These are phyloP conservation scores for Pongo abelii DNA, from an alignment of 2,113 vertebrate genomes.

Conservation along the genomic window DNA sequence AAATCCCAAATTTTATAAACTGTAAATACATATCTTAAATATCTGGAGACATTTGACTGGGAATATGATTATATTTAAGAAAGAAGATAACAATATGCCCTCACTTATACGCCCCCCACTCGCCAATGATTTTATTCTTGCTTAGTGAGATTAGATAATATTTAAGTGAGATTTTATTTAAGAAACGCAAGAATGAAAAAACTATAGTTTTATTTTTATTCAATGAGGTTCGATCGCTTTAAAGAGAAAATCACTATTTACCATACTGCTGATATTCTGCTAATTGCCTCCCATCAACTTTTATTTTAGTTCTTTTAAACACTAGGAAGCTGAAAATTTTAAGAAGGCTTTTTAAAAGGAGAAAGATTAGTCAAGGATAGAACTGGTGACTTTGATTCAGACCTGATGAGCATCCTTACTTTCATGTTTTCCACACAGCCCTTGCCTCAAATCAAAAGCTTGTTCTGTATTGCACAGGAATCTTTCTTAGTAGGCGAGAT, in stretches of 20 bases:
- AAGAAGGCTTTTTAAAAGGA: not conserved
- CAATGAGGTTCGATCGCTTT: not conserved
- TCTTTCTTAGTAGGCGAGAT: not conserved
- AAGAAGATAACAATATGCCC: not conserved
- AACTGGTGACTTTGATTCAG: not conserved
- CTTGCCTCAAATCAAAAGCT: not conserved
- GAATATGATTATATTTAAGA: not conserved
- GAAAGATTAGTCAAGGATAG: not conserved
- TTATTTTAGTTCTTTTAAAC: conserved; percentile 51
- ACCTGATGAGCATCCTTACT: not conserved
- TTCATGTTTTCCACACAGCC: not conserved
- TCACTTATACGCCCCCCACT: not conserved
- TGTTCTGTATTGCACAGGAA: not conserved
- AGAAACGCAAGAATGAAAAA: not conserved
- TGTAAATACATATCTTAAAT: not conserved
- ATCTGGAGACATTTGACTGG: not conserved
- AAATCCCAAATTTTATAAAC: not conserved
- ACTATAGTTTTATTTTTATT: not conserved
- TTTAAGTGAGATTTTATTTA: not conserved
- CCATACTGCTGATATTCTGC: not conserved
- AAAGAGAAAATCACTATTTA: not conserved
- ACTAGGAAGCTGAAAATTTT: conserved; percentile 4
- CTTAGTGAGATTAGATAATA: not conserved
- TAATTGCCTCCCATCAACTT: not conserved
- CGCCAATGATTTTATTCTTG: conserved; percentile 5